These are phyloP conservation scores for Gnathonemus echidnorhynchus DNA, from an alignment of 2,113 vertebrate species.

Conservation along the genomic window DNA sequence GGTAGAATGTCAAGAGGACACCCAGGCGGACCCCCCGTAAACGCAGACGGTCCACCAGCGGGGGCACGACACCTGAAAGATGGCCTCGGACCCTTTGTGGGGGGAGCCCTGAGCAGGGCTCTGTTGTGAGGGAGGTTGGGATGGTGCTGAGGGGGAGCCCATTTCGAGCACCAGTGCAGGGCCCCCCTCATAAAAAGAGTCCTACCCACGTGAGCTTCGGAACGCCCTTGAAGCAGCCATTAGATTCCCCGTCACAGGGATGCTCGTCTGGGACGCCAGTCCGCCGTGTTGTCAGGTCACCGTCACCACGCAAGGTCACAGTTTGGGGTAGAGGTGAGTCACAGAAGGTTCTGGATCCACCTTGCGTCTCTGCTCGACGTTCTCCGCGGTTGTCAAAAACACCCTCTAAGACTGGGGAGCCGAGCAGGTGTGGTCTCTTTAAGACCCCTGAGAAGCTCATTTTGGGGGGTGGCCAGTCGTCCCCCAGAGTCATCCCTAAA, in stretches of 20 bases:
- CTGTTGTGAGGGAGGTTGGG: constrained; percentile 21
- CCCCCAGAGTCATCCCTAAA: constrained; percentile 20
- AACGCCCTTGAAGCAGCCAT: constrained; percentile 40
- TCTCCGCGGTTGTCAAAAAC: constrained; percentile 39
- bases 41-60: constrained; percentile 20
- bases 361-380: constrained; percentile 24
- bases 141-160: constrained; percentile 43
- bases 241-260: constrained; percentile 20
- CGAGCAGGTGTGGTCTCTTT: constrained; percentile 34
- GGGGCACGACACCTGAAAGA: constrained; percentile 32
- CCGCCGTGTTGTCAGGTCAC: constrained; percentile 58
- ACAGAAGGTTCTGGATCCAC: constrained; percentile 52
- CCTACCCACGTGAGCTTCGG: constrained; percentile 44
- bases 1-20: constrained; percentile 63
- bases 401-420: constrained; percentile 20
- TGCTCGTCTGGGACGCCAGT: constrained; percentile 42
- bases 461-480: not conserved
- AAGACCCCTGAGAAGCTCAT: constrained; percentile 46
- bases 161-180: constrained; percentile 35
- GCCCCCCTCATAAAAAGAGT: constrained; percentile 41
- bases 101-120: not conserved
- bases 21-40: constrained; percentile 46
- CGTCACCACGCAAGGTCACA: constrained; percentile 44
- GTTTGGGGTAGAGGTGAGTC: constrained; percentile 4
- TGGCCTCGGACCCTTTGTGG: constrained; percentile 26